Evolutionary conservation across 2,888 invertebrate species (phyloP), one percentile per base, ranked within the genome.

Genomic region (Caenorhabditis auriculariae): DNA sequence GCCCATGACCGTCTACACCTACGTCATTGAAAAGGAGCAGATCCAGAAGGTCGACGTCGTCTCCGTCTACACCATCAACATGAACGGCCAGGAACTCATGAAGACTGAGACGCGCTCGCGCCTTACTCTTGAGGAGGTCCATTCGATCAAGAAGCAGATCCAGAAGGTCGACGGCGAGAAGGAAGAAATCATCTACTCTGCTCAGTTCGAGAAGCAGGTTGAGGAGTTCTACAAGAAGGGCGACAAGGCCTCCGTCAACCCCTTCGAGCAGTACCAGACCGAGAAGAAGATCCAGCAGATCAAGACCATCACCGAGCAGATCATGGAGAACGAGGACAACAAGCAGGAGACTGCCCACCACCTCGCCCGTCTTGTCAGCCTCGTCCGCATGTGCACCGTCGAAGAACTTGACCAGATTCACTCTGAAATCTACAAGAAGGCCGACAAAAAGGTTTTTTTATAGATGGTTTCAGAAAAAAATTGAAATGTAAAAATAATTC

Each of bases 151-250:
- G 44, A 51, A 41, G 39, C 51, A 57, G 29, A 63, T 69, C 56
- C 54, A 61, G 45, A 50, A 60, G 49, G 53, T 47, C 48, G 48
- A 57, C 35, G 68, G 66, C 58, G 49, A 56, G 24, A 60, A 55
- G 41, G 60, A 71, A 55, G 54, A 55, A 35, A 43, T 68, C 46
- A 54, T 64, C 60, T 72, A 66, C 62, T 62, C 64, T 26, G 57
- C 60, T 43, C 59, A 64, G 27, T 64, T 54, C 60, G 71, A 72
- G 41, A 56, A 69, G 46, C 42, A 53, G 7, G 51, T 72, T 38
- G 71, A 72, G 60, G 52, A 61, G 44, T 69, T 68, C 66, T 63
- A 55, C 60, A 74, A 69, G 63, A 66, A 68, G 42, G 72, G 67
- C 61, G 69, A 70, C 41, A 59, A 66, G 29, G 54, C 59, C 42